Evolutionary conservation across 2,888 invertebrate genomes (phyloP), one percentile per base, ranked within the genome.

Genomic region (Lucinisca nassula): DNA sequence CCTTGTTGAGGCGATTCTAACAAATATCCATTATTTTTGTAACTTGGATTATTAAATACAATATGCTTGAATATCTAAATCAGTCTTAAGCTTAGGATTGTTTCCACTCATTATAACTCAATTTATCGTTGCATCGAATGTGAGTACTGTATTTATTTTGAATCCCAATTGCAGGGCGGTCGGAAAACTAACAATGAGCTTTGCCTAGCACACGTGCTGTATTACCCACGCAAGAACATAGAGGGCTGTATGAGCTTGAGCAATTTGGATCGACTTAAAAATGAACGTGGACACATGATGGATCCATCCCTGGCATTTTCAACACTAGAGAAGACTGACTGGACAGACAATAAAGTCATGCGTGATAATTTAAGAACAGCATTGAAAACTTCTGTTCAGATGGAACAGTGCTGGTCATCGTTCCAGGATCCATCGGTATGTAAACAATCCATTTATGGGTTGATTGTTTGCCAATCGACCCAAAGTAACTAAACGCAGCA

Each of bases 241-340:
- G 90, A 90, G 24, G 88, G 85, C 0, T 90, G 90, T 27, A 82
- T 90, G 84, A 86, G 85, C 55, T 90, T 87, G 90, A 84, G 82
- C 61, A 82, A 72, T 40, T 86, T 84, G 49, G 86, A 88, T 49
- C 61, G 79, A 37, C 72, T 90, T 1, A 32, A 32, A 3, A 38
- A 74, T 37, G 21, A 14, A 8, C n/a, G 38, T 12, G 82, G 83
- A 4, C 27, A 55, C 4, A 30, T 21, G 14, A 35, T 76, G 0
- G 12, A 32, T 35, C 32, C 49, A 8, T 10, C 30, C 6, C 27
- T 51, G 14, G 24, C 27, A n/a, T 76, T 76, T 30, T 37, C 55
- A 49, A 51, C 38, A 2, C 82, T 90, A 1, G 30, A 61, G 1
- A 21, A 2, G 0, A 82, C 82, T 8, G 77, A 82, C 58, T 90